Percentiles rank a stretch among this genome's conserved stretches.
These are phyloP conservation scores for Pterocles burchelli DNA, from an alignment of 2,113 vertebrate species.

Conservation along the genomic window DNA sequence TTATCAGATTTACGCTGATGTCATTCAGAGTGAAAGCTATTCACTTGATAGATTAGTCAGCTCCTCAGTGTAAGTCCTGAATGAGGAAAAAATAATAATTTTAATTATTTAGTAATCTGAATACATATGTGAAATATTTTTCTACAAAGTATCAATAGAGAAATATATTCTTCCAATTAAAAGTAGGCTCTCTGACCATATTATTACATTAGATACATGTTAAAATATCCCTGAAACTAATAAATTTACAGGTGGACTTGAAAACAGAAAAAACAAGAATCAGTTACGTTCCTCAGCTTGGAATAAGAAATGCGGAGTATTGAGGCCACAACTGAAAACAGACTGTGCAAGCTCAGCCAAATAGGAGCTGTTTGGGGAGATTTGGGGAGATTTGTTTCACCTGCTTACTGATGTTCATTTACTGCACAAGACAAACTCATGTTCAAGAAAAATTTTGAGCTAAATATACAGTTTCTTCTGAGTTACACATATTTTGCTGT, in stretches of 20 bases:
- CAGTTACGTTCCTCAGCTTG: background rate
- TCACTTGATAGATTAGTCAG: background rate
- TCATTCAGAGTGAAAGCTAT: background rate
- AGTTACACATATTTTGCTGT: background rate
- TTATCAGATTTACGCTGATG: background rate
- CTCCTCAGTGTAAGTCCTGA: background rate
- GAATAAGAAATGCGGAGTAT: background rate
- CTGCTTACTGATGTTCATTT: background rate
- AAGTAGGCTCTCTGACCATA: background rate
- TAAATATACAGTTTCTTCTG: background rate
- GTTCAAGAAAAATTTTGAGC: background rate
- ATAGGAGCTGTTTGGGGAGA: background rate
- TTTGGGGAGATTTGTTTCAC: background rate
- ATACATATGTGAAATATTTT: background rate
- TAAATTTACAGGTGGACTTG: background rate
- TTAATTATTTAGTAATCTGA: background rate
- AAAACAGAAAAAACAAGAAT: background rate
- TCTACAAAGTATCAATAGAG: background rate
- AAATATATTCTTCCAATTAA: background rate
- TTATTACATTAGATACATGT: background rate
- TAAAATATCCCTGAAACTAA: background rate
- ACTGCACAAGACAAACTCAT: background rate
- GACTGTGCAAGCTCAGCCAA: background rate
- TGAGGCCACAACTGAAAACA: background rate
- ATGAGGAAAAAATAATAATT: background rate